Conservation (phyloP, 2,797 vertebrate genomes). For the Scolopax rusticola region DNA sequence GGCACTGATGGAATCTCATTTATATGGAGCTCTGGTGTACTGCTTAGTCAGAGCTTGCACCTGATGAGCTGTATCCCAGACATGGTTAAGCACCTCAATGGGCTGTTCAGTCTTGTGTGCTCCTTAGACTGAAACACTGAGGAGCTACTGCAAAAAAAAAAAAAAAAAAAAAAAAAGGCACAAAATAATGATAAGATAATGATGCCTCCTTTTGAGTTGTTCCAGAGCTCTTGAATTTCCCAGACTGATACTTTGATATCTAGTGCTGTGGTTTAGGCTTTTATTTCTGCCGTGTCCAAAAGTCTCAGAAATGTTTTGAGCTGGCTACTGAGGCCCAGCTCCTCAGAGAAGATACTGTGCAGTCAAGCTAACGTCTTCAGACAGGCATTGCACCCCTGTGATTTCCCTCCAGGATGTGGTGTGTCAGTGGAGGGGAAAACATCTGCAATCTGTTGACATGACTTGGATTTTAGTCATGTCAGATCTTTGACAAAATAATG, state of each 20-base stretch:
- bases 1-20: background rate
- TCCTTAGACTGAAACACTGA: background rate
- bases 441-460: slow-evolving; percentile 30
- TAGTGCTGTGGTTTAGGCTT: background rate
- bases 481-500: slow-evolving; percentile 31
- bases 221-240: background rate
- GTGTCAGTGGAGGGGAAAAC: slow-evolving; percentile 46
- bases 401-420: slow-evolving; percentile 14
- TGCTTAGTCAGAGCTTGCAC: too few relatives aligned
- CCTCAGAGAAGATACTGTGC: background rate
- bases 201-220: background rate
- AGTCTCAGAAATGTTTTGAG: background rate
- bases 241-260: background rate
- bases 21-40: background rate
- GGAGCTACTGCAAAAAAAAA: background rate
- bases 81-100: background rate
- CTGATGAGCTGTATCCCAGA: background rate
- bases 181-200: background rate
- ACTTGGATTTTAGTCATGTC: slow-evolving; percentile 28
- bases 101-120: background rate
- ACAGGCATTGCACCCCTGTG: background rate
- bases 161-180: fast-evolving
- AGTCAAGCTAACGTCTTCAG: background rate
- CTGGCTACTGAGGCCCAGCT: background rate
- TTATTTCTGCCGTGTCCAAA: background rate